Evolutionary conservation across 2,797 vertebrate species (phyloP), one percentile per base, ranked within the genome.

Genomic region (Hylomyscus alleni): DNA sequence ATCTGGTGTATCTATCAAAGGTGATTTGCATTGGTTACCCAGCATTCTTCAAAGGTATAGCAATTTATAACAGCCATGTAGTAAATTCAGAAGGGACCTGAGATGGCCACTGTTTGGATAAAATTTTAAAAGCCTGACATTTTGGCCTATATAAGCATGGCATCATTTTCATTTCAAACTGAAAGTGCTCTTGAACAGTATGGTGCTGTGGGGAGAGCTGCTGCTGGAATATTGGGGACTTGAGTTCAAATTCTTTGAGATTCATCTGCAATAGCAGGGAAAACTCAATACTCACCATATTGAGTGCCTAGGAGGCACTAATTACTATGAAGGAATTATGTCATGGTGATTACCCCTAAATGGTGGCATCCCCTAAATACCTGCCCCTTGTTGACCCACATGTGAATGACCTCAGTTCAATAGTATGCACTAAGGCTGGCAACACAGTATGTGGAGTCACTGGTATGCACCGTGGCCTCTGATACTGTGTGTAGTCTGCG

Each of bases 391-490:
- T 4, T 69, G 37, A 37, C 14, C 6, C 37, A 65, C 0, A 3
- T 20, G n/a, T 40, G 44, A 26, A 5, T 0, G 3, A 17, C n/a
- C 73, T 91, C 58, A 56, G 6, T 44, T 44, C 37, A 31, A 14
- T 3, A 3, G 52, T 11, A 4, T 15, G 8, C 19, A 22, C 82
- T 22, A 5, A 22, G 58, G 82, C 60, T 65, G 20, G 58, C 29
- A 84, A 31, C 82, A 7, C 14, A 19, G 40, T 20, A 20, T 24
- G 44, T 15, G 20, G 12, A 34, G 44, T 69, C 47, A 86, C 34
- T 86, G 4, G 31, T 15, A 37, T 5, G 3, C 17, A 8, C 6
- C 34, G 3, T 26, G 20, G 13, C 34, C 0, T 52, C 29, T n/a
- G 22, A 85, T 20, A n/a, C 47, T 6, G 62, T 73, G 58, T 37